Base-by-base conservation (phyloP, 92 coral and sea anemone species). In the Epizoanthus fatuus region DNA sequence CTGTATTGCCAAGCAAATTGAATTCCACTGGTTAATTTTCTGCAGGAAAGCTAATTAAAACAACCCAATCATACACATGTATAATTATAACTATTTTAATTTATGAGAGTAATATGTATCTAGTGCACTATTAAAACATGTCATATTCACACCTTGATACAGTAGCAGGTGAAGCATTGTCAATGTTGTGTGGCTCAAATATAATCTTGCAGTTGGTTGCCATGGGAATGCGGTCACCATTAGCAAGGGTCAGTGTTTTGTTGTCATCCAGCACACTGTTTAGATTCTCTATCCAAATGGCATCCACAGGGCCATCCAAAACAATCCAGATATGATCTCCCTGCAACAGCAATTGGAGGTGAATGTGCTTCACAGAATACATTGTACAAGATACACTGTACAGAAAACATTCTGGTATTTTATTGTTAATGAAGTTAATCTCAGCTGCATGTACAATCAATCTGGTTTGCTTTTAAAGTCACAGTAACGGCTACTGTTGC, bases 181-280 rank as follows among this genome's bases (percentile, higher is more conserved):
- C 99, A 56, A 97, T 95, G 84, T 97, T 97, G 76, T 97, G 98
- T 55, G 99, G 99, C 81, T 97, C 99, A 86, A 97, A 97, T 22
- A 97, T 94, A 65, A 97, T 88, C 87, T 97, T 97, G 66, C 99
- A 97, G 93, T 88, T 93, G 12, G 95, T 91, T 1, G 98, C 95
- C 99, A 97, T 97, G 52, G 99, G 98, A 80, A 97, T 97, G 53
- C 99, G 98, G 81, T 97, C 99, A 8, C 99, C 99, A 60, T 97
- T 97, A 0, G 99, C 99, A 45, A 97, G 79, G 14, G 99, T 97
- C 42, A 97, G 84, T 7, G 99, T 97, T 74, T 88, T 97, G 92
- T 97, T 97, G 60, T 97, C 99, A 53, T 97, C 99, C 74, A 97
- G 87, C 71, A 97, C 99, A 53, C 99, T 97, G 95, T 97, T 97